Percentiles rank a stretch among this genome's conserved stretches.
Conservation (phyloP, 2,113 vertebrate genomes). For the Mormyrus lacerda region DNA sequence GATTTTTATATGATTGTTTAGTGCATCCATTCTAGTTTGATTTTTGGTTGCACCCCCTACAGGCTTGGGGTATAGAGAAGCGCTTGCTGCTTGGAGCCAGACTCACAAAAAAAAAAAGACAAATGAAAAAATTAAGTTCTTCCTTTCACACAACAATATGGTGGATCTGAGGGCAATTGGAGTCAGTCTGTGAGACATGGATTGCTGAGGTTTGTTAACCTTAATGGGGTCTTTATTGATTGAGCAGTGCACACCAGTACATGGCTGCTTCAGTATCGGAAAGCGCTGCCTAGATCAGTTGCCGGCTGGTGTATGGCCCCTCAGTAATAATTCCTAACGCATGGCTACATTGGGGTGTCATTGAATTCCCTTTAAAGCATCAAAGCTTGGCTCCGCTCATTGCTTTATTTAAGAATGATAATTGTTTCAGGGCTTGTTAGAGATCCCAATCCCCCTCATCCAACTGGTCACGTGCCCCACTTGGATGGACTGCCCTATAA, state of each 20-base stretch:
- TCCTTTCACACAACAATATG: background rate
- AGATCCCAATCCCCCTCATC: background rate
- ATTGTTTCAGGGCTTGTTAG: background rate
- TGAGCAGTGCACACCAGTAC: background rate
- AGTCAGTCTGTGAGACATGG: background rate
- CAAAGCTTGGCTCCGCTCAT: background rate
- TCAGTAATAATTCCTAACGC: background rate
- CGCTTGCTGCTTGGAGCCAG: background rate
- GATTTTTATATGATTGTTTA: background rate
- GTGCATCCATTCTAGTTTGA: background rate
- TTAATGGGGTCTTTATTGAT: background rate
- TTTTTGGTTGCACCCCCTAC: background rate
- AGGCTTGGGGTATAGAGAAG: background rate
- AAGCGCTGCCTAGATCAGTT: background rate
- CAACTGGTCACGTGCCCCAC: background rate
- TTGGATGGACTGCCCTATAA: background rate
- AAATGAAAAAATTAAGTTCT: background rate
- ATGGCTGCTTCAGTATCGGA: background rate
- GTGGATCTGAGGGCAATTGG: background rate
- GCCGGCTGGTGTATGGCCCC: background rate
- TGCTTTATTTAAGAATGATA: background rate
- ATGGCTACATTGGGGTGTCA: background rate
- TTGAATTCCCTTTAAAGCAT: conserved; percentile 1
- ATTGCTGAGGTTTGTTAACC: background rate
- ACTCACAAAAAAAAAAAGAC: background rate